Base-by-base conservation (phyloP, 2,888 invertebrate species). In the Hypsopygia costalis region DNA sequence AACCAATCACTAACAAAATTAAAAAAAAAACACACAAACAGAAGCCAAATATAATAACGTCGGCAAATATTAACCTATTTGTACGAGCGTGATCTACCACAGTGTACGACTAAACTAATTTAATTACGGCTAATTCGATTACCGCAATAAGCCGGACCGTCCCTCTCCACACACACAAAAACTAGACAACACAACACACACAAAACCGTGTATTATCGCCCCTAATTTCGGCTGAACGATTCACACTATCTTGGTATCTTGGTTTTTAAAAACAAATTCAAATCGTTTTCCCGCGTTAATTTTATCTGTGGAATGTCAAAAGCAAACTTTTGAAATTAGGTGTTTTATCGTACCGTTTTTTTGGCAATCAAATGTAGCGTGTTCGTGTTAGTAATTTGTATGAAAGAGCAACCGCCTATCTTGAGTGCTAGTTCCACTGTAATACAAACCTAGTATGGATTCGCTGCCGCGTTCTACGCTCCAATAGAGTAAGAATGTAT, bases 101-200 rank as follows among this genome's bases (percentile, higher is more conserved):
- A 51, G 48, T 55, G 43, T 51, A 48, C 60, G 62, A 69, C 59
- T 47, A 63, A 64, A 71, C 69, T 83, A 86, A 87, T 83, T 80
- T 61, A 82, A 87, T 87, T 87, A 87, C 40, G 42, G 46, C 71
- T 87, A 87, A 87, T 85, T 83, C 71, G 70, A 87, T 87, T 87
- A 87, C 67, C 55, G 51, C 58, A 67, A 64, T 77, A 81, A 71
- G 69, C 71, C 62, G 46, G 25, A 4, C 55, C 46, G 51, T 44
- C 55, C 59, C 61, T 61, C 61, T 59, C 65, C 67, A 58, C 62
- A 55, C 61, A 62, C 58, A 55, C 61, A 55, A 55, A 63, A 58
- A 55, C 55, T 47, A 25, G 38, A 45, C 40, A 40, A 31, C 36
- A 44, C 44, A 46, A 54, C 41, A 51, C 42, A 47, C 46, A 33